Evolutionary conservation across 2,113 vertebrate genomes (phyloP).

Genomic region (Sprattus sprattus): DNA sequence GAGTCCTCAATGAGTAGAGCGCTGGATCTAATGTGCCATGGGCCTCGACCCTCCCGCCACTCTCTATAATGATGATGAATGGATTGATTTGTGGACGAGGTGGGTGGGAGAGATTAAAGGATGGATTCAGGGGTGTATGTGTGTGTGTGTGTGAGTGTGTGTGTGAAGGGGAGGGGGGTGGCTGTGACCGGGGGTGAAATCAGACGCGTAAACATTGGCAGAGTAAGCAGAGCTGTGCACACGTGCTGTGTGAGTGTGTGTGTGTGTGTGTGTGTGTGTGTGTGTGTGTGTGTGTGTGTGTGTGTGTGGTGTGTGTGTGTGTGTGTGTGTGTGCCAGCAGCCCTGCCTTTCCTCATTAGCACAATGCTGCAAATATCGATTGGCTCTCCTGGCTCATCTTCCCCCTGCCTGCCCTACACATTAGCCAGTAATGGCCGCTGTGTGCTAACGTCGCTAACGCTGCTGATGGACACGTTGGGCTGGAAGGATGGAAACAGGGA

Average conservation of each 20-base stretch:
- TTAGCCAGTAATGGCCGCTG: slow-evolving; percentile 13
- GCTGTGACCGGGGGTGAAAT: slow-evolving; percentile 1
- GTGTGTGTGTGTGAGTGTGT: slow-evolving; percentile 10
- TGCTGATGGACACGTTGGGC: background rate
- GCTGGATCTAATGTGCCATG: background rate
- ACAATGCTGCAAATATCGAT: background rate
- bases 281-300: background rate
- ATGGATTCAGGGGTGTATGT: background rate
- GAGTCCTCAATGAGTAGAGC: background rate
- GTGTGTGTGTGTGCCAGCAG: background rate
- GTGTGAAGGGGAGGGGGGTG: background rate
- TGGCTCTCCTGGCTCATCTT: background rate
- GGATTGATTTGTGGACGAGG: slow-evolving; percentile 14
- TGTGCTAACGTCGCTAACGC: background rate
- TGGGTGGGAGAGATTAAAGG: slow-evolving; percentile 10
- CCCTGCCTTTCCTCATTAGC: slow-evolving; percentile 5
- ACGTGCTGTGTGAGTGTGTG: background rate
- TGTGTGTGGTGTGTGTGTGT: too few relatives aligned
- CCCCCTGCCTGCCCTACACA: background rate
- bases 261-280: too few relatives aligned
- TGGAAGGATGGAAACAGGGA: background rate
- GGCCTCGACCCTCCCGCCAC: background rate
- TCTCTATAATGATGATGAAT: slow-evolving; percentile 15
- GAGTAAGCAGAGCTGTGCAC: slow-evolving; percentile 8
- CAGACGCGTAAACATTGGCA: slow-evolving; percentile 1